Conservation (phyloP, 2,113 vertebrate species). For the Vanacampus margaritifer region DNA sequence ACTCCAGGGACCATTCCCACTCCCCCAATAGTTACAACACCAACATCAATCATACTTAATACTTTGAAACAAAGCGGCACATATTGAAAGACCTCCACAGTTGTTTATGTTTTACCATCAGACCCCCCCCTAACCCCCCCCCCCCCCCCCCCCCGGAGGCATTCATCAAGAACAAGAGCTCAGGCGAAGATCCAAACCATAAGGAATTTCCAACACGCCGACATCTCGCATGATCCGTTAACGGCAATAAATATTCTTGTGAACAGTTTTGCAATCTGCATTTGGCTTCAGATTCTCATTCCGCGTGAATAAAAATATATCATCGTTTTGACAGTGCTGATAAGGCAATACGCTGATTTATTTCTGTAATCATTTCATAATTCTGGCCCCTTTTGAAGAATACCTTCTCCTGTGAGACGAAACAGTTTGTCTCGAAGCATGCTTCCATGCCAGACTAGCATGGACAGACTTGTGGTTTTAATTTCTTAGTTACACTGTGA, state of each 20-base stretch:
- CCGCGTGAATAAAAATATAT: constrained; percentile 17
- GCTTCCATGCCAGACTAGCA: constrained; percentile 21
- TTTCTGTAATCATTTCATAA: constrained; percentile 26
- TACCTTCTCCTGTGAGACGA: constrained; percentile 22
- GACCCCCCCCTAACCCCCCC: constrained; percentile 22
- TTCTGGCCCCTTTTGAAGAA: neutral
- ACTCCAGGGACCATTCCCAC: constrained; percentile 44
- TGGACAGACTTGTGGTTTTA: constrained; percentile 15
- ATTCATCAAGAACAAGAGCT: constrained; percentile 35
- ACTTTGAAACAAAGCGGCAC: constrained; percentile 30
- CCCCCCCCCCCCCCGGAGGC: constrained; percentile 20
- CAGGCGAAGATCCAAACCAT: constrained; percentile 44
- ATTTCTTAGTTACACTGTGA: no score
- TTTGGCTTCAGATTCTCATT: constrained; percentile 35
- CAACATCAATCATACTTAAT: constrained; percentile 55
- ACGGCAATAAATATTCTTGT: constrained; percentile 34
- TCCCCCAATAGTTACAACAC: constrained; percentile 33
- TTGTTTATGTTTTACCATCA: constrained; percentile 38
- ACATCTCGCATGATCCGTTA: constrained; percentile 26
- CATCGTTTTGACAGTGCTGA: constrained; percentile 39
- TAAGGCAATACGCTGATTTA: constrained; percentile 35
- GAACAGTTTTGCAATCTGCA: constrained; percentile 24
- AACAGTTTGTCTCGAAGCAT: constrained; percentile 12
- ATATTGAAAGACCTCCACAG: constrained; percentile 36
- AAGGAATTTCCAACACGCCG: constrained; percentile 29